Percentiles rank a stretch among this genome's conserved stretches.
Evolutionary conservation across 1,140 invertebrate species (phyloP).

Genomic region (Samia ricini): DNA sequence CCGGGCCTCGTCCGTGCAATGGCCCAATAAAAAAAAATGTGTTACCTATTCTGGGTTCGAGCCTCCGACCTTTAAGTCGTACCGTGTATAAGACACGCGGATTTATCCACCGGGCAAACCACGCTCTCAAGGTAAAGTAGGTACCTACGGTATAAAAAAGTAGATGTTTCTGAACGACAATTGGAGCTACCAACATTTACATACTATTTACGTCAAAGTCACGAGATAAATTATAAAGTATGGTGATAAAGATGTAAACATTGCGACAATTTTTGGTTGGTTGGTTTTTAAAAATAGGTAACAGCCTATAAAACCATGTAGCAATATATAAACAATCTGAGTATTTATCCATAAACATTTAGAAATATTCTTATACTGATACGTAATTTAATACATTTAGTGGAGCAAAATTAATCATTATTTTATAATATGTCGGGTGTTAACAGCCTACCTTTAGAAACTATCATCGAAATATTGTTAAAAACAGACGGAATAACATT

Average conservation of each 20-base stretch:
- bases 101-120: too few relatives aligned
- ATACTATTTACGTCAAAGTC: slow-evolving; percentile 40
- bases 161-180: not conserved
- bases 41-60: too few relatives aligned
- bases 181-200: not conserved
- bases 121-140: too few relatives aligned
- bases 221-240: slow-evolving; percentile 31
- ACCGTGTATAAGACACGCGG: too few relatives aligned
- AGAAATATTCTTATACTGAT: not conserved
- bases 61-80: too few relatives aligned
- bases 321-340: slow-evolving; percentile 6
- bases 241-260: slow-evolving; percentile 21
- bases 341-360: slow-evolving; percentile 1
- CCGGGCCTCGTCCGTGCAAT: too few relatives aligned
- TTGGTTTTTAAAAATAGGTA: too few relatives aligned
- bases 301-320: slow-evolving; percentile 3
- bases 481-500: slow-evolving; percentile 50
- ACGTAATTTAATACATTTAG: not conserved
- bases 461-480: slow-evolving; percentile 56
- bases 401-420: not conserved
- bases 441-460: slow-evolving; percentile 53
- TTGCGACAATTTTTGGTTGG: not conserved
- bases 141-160: too few relatives aligned
- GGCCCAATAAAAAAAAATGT: too few relatives aligned
- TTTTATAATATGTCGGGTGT: slow-evolving; percentile 33